Base-by-base conservation (phyloP, 1,140 invertebrate species). In the Brachionus paranguensis region DNA sequence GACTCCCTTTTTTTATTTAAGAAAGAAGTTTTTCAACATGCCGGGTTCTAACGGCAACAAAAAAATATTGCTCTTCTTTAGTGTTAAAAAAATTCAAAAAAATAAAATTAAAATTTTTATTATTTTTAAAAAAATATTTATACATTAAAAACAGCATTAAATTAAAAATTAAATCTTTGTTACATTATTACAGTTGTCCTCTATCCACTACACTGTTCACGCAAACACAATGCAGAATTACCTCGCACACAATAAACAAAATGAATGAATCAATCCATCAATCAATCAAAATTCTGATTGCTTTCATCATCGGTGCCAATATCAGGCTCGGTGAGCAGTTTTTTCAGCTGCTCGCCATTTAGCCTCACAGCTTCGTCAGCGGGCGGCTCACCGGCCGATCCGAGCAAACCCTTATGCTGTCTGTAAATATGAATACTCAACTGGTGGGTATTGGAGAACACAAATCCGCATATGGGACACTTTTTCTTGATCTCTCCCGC, bases 371-470 rank as follows among this genome's bases (percentile, higher is more conserved):
- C 78, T 20, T 81, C 53, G n/a, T 27, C 27, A 7, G 33, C 5
- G 1, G 43, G 10, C 8, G 78, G 53, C 7, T 81, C 53, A 8
- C 27, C 17, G 12, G 64, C 78, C 11, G 50, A 45, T 3, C 78
- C 78, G 11, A 81, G 27, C 41, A 81, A 47, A 12, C 20, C 41
- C 12, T 27, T 60, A 29, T 81, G 78, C 8, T 81, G 78, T 45
- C 64, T 60, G 33, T 45, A 81, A 17, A 81, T 81, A 14, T 81
- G 78, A 81, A 81, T 68, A 47, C 78, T 81, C 5, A 81, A 27
- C 60, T 47, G 50, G 33, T 81, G 78, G 8, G 78, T 81, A 37
- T 47, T 60, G 12, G 37, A 29, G n/a, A 81, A 81, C 12, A 64
- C 29, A 64, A 20, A 24, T 7, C 78, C 43, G 24, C 78, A 81